Evolutionary conservation across 2,797 vertebrate genomes (phyloP), one percentile per base, ranked within the genome.

Genomic region (Eutrigla gurnardus): DNA sequence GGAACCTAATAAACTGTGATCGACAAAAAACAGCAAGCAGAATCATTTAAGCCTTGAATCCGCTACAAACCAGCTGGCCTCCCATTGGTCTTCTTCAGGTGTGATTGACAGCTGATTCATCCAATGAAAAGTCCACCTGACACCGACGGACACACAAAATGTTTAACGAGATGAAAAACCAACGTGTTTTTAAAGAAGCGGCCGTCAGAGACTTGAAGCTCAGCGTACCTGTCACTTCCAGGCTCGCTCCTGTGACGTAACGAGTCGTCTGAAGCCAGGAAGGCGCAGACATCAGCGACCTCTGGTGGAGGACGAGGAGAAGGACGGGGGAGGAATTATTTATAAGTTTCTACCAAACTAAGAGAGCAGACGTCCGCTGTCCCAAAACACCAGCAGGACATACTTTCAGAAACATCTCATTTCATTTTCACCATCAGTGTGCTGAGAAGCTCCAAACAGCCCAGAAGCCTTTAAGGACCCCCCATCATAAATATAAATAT

Each of bases 271-370:
- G 97, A 97, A 3, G 96, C 96, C 47, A 98, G 89, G 83, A 98
- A 97, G 3, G 94, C 94, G 37, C 96, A 96, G 2, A 95, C 96
- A 49, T 96, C 95, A 6, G 97, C 97, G 6, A 97, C 95, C 82
- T 97, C 97, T 97, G 65, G 54, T 45, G 71, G 43, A 50, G 15
- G 36, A 80, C 12, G 50, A 9, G 47, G 1, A 40, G 15, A 75
- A 40, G n/a, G 18, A 25, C 25, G 25, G 25, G 25, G 2, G 25
- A 25, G 25, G 25, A 25, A 25, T 25, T 25, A 25, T 25, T 25
- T 25, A 25, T 25, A 25, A 25, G 25, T 25, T 25, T 25, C 2
- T 25, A 25, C 25, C 25, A 25, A 25, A 25, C 25, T 25, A 25
- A 25, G 25, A 25, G 25, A 25, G 25, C 25, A 25, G 25, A 25